phyloP scores from a whole-genome alignment of 2,113 vertebrate genomes.

The Nannospalax galili region DNA sequence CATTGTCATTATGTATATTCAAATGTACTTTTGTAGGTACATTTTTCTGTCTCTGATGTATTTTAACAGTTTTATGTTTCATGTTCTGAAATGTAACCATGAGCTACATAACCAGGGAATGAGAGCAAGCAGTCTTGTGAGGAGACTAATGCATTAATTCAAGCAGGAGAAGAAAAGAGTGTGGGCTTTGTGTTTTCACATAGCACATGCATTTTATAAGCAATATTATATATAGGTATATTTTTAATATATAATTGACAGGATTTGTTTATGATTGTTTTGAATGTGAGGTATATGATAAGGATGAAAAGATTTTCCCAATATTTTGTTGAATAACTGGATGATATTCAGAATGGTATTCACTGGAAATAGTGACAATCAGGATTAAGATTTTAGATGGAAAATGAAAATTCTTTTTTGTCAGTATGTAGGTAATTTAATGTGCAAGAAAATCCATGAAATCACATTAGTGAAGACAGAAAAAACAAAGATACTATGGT shows the following conservation, averaged over 20 bases:
- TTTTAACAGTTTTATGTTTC: neutral
- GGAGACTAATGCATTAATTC: neutral
- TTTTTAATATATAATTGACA: neutral
- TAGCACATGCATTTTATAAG: neutral
- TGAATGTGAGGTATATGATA: neutral
- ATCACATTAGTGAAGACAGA: neutral
- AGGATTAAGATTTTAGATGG: neutral
- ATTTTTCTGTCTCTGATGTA: neutral
- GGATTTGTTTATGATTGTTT: neutral
- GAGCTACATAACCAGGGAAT: neutral
- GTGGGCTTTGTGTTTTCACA: neutral
- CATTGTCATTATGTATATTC: neutral
- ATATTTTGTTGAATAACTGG: neutral
- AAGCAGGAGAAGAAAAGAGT: neutral
- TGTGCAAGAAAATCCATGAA: neutral
- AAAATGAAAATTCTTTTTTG: neutral
- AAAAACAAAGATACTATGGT: neutral
- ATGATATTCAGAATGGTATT: neutral
- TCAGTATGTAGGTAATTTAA: neutral
- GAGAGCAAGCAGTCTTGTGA: neutral
- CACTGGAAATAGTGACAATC: neutral
- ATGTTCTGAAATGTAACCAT: neutral
- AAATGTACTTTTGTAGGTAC: neutral
- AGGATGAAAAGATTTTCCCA: neutral
- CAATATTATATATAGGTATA: neutral